phyloP scores from a whole-genome alignment of 2,888 invertebrate genomes.

The Bhutanitis thaidina region DNA sequence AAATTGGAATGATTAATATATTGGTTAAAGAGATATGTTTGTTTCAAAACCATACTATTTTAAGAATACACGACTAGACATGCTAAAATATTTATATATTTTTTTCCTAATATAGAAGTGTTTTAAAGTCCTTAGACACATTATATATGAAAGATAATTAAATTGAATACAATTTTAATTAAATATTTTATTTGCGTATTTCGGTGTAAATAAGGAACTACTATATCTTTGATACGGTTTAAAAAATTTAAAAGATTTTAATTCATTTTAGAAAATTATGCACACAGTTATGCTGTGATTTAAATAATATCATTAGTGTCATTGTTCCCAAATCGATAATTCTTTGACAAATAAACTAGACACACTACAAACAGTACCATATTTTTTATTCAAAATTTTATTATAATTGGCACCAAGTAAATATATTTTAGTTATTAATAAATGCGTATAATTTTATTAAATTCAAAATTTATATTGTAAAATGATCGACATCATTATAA shows the following conservation, averaged over 20 bases:
- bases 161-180: constrained; percentile 7
- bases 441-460: too few relatives aligned
- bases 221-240: not conserved
- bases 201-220: not conserved
- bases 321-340: constrained; percentile 58
- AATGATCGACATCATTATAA: too few relatives aligned
- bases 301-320: constrained; percentile 27
- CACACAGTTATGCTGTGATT: constrained; percentile 31
- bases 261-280: constrained; percentile 21
- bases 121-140: constrained; percentile 5
- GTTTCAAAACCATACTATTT: constrained; percentile 38
- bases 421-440: constrained; percentile 13
- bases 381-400: not conserved
- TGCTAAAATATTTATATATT: constrained; percentile 33
- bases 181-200: constrained; percentile 7
- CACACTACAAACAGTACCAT: not conserved
- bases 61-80: constrained; percentile 47
- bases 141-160: constrained; percentile 6
- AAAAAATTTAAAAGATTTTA: not conserved
- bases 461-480: too few relatives aligned
- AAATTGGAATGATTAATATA: constrained; percentile 70
- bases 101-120: constrained; percentile 26
- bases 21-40: constrained; percentile 63
- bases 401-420: constrained; percentile 56
- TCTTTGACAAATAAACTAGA: constrained; percentile 5